phyloP scores from a whole-genome alignment of 2,888 invertebrate genomes.

The Eupithecia abbreviata region DNA sequence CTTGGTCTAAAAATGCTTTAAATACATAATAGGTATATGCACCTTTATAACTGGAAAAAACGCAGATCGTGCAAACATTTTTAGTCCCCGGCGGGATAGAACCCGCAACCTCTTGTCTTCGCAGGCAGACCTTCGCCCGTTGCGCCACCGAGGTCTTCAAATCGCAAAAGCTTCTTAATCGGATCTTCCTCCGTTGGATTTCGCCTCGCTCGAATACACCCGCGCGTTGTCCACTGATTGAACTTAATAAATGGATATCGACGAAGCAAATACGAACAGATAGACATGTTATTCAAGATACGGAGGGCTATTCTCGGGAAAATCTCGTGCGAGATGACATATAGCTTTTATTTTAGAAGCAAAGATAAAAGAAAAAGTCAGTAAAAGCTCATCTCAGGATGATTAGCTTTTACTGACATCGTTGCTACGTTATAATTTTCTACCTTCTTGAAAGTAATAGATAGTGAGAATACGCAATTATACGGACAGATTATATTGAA shows the following conservation, averaged over 20 bases:
- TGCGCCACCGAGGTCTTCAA: neutral
- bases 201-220: conserved; percentile 54
- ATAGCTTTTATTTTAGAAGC: neutral
- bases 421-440: too few relatives aligned
- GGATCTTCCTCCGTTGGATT: neutral
- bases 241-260: conserved; percentile 74
- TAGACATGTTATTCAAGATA: conserved; percentile 30
- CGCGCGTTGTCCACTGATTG: conserved; percentile 72
- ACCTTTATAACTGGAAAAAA: neutral
- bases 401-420: too few relatives aligned
- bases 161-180: neutral
- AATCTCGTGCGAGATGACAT: conserved; percentile 17
- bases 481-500: too few relatives aligned
- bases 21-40: too few relatives aligned
- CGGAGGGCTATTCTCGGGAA: conserved; percentile 7
- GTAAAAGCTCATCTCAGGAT: too few relatives aligned
- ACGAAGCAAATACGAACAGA: conserved; percentile 58
- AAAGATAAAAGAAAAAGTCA: too few relatives aligned
- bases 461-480: too few relatives aligned
- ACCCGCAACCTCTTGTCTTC: neutral
- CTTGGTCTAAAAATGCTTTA: too few relatives aligned
- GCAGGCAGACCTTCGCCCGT: neutral
- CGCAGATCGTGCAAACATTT: neutral
- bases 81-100: neutral
- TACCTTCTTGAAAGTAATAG: too few relatives aligned